Evolutionary conservation across 2,797 vertebrate genomes (phyloP).

Genomic region (Lates japonicus): DNA sequence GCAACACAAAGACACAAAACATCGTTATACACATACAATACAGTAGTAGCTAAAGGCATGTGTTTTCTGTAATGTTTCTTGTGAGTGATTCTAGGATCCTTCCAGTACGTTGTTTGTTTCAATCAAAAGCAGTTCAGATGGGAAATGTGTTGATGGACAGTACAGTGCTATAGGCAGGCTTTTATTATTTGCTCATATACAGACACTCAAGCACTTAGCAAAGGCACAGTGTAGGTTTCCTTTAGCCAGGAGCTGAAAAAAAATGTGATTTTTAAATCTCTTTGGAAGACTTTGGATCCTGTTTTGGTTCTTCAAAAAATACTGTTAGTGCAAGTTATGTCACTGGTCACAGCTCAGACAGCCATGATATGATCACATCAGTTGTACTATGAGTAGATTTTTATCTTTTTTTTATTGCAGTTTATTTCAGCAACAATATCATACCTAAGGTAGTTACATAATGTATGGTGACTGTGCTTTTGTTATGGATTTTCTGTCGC

Average conservation of each 20-base stretch:
- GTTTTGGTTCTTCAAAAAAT: not conserved
- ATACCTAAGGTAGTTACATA: not conserved
- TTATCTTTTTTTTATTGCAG: not conserved
- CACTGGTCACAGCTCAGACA: not conserved
- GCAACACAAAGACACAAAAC: not conserved
- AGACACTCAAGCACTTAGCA: conserved; percentile 28
- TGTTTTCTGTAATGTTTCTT: not conserved
- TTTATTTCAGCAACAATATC: conserved; percentile 7
- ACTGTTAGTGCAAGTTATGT: not conserved
- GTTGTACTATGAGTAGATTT: not conserved
- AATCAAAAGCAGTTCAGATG: not conserved
- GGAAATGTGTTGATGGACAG: conserved; percentile 11
- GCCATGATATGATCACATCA: not conserved
- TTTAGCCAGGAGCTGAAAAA: not conserved
- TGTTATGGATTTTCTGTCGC: conserved; percentile 5
- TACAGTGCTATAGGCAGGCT: not conserved
- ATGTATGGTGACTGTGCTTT: not conserved
- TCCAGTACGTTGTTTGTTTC: not conserved
- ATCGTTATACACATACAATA: not conserved
- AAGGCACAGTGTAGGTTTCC: not conserved
- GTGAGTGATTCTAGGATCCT: not conserved
- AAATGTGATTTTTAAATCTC: conserved; percentile 2
- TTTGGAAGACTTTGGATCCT: not conserved
- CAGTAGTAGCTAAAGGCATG: too few species aligned
- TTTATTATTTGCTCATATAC: conserved; percentile 22